These are phyloP conservation scores for Fragum fragum DNA, from an alignment of 2,888 invertebrate species.

Conservation along the genomic window DNA sequence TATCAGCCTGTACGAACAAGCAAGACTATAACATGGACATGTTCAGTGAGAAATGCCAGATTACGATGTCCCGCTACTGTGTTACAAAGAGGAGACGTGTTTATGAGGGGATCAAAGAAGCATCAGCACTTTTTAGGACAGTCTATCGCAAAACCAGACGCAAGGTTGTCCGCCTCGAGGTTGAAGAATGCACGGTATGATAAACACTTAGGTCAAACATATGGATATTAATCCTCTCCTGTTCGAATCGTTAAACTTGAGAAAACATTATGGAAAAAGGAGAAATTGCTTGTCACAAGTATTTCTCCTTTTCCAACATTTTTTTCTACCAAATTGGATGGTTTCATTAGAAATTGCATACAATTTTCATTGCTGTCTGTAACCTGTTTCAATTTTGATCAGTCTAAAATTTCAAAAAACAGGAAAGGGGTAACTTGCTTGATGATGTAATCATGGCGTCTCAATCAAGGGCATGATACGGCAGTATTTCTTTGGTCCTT, in stretches of 20 bases:
- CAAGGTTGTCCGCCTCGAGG: background rate
- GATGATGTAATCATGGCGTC: too few species aligned
- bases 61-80: conserved; percentile 62
- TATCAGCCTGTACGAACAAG: conserved; percentile 37
- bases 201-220: too few species aligned
- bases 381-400: background rate
- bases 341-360: too few species aligned
- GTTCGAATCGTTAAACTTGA: too few species aligned
- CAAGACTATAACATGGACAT: conserved; percentile 60
- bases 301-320: background rate
- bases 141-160: conserved; percentile 38
- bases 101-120: conserved; percentile 54
- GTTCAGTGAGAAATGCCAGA: conserved; percentile 55
- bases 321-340: background rate
- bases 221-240: too few species aligned
- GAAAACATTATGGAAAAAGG: too few species aligned
- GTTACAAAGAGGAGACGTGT: conserved; percentile 46
- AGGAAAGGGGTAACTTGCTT: background rate
- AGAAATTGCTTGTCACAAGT: too few species aligned
- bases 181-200: background rate
- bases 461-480: too few species aligned
- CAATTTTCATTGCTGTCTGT: background rate
- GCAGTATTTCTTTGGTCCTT: too few species aligned
- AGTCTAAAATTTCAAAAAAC: background rate
- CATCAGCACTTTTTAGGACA: conserved; percentile 59